Evolutionary conservation across 64 coral and sea anemone genomes (phyloP), one percentile per base, ranked within the genome.

Genomic region (Catalaphyllia jardinei): DNA sequence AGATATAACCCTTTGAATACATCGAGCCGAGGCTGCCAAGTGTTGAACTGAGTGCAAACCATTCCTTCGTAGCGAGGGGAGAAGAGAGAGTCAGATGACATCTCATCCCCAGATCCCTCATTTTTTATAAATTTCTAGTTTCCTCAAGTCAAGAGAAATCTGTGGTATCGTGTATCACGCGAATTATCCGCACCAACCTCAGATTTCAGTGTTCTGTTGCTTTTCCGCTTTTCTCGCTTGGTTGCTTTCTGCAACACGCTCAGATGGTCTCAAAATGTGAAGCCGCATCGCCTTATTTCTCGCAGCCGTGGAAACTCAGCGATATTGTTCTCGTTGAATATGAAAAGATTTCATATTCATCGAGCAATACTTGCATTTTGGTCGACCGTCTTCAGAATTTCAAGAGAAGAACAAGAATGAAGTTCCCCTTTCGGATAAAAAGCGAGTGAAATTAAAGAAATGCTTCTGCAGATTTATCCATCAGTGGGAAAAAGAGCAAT

Each of bases 401-500:
- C 64, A 19, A 51, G 93, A 95, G 60, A 88, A 78, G 6, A 55
- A 52, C 17, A 29, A 14, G 18, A 2, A 15, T 0, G 72, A 95
- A 42, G 73, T 95, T 30, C 24, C 54, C 9, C 78, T 95, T 17
- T 89, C 83, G 1, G 84, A 73, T 0, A 95, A 95, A 91, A 88
- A 61, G 14, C 89, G 4, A 64, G 33, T 13, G 83, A 95, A 24
- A 75, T 95, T 1, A 75, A 77, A 4, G 93, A 95, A 29, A 29
- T 95, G 93, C 69, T 95, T 15, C 10, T 67, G 60, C 29, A 84
- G 1, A 74, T 95, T 35, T 95, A 95, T 46, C 85, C 89, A 18
- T 65, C 64, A 24, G 35, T 39, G 20, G 19, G 2, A 9, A 42
- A 25, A 5, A 90, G 86, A 14, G 4, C n/a, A 30, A 52, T 90